Evolutionary conservation across 2,888 invertebrate genomes (phyloP).

Genomic region (Entomobrya proxima): DNA sequence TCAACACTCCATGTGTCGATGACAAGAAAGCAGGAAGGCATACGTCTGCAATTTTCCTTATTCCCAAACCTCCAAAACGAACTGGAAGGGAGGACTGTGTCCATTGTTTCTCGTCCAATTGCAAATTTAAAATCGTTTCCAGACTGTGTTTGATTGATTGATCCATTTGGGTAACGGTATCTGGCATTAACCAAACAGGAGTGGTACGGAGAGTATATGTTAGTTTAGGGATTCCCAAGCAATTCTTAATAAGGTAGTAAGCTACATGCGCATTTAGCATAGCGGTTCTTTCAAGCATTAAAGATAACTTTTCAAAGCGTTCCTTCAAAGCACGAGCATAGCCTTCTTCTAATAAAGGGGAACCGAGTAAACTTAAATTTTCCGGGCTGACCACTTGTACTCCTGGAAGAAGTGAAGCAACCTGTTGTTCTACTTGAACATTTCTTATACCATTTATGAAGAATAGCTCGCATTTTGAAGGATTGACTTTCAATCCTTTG

Average conservation of each 20-base stretch:
- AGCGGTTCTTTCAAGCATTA: not conserved
- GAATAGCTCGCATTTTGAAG: not conserved
- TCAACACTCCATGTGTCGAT: not conserved
- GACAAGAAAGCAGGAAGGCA: conserved; percentile 18
- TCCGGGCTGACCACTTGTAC: not conserved
- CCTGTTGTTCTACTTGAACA: not conserved
- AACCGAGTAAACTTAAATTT: not conserved
- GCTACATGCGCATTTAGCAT: too few species aligned
- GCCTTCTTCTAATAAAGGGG: not conserved
- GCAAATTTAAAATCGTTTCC: not conserved
- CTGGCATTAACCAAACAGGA: not conserved
- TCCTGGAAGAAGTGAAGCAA: not conserved
- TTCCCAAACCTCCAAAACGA: conserved; percentile 12
- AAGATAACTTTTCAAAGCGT: not conserved
- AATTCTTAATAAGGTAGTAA: not conserved
- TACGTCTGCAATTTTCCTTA: not conserved
- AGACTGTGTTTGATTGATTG: not conserved
- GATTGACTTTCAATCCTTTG: not conserved
- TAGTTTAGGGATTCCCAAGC: not conserved
- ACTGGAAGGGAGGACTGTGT: conserved; percentile 13
- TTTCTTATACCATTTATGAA: not conserved
- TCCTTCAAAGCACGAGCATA: not conserved
- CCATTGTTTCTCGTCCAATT: not conserved
- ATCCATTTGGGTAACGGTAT: not conserved
- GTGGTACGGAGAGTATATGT: not conserved